Evolutionary conservation across 2,888 invertebrate species (phyloP).

Genomic region (Cepaea hortensis): DNA sequence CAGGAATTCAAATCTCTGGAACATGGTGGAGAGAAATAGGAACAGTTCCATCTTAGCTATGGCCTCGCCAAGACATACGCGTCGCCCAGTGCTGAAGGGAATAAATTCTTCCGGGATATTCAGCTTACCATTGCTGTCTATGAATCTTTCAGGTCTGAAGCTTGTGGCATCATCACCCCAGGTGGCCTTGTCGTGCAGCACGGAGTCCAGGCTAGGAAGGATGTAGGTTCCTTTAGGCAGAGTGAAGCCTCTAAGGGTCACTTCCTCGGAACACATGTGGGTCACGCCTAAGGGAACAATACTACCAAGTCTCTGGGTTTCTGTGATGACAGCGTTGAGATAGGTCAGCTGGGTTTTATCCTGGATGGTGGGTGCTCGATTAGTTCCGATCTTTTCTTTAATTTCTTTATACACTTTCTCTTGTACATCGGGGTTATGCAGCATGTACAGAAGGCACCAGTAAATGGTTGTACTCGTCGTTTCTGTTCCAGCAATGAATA

Average conservation of each 20-base stretch:
- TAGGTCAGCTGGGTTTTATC: background rate
- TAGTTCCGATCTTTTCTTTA: background rate
- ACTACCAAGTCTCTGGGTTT: background rate
- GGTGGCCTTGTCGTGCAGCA: background rate
- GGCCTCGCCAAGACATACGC: background rate
- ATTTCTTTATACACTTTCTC: background rate
- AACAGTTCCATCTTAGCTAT: conserved; percentile 4
- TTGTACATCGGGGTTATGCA: background rate
- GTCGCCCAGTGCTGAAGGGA: background rate
- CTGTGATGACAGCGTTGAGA: background rate
- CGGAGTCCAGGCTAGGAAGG: background rate
- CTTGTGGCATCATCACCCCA: background rate
- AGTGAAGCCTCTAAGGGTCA: background rate
- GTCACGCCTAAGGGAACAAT: background rate
- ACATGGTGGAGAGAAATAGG: background rate
- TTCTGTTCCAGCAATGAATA: background rate
- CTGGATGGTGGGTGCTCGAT: background rate
- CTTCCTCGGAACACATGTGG: background rate
- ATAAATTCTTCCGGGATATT: background rate
- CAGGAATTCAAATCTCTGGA: background rate
- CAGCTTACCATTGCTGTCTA: background rate
- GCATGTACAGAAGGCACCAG: background rate
- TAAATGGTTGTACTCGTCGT: background rate
- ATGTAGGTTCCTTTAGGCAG: background rate
- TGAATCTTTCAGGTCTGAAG: background rate